These are phyloP conservation scores for Notospermus geniculatus DNA, from an alignment of 1,140 invertebrate genomes.

Conservation along the genomic window DNA sequence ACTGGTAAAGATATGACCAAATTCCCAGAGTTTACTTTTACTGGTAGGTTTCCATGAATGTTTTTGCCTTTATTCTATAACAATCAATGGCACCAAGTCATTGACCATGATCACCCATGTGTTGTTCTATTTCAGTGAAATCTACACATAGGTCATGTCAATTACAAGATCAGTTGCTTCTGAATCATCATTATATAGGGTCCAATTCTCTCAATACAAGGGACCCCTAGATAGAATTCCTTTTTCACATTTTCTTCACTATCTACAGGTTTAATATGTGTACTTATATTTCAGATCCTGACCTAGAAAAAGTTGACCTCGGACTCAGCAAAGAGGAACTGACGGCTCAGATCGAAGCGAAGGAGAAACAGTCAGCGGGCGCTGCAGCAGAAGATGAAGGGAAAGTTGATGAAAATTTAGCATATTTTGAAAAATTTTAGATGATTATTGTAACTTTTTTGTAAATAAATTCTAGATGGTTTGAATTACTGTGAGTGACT, in stretches of 20 bases:
- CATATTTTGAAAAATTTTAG: slow-evolving; percentile 18
- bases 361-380: not conserved
- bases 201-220: not conserved
- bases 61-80: no score
- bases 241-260: no score
- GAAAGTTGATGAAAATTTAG: slow-evolving; percentile 24
- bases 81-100: no score
- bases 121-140: not conserved
- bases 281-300: slow-evolving; percentile 15
- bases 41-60: slow-evolving; percentile 29
- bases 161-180: not conserved
- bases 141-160: not conserved
- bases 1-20: slow-evolving; percentile 78
- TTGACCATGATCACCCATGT: no score
- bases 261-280: not conserved
- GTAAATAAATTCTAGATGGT: no score
- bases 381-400: slow-evolving; percentile 10
- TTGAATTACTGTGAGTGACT: no score
- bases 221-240: not conserved
- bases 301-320: slow-evolving; percentile 23
- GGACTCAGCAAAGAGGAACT: slow-evolving; percentile 13
- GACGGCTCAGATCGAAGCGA: slow-evolving; percentile 14
- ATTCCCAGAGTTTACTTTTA: slow-evolving; percentile 81
- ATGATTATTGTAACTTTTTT: no score
- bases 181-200: not conserved